These are phyloP conservation scores for Cecropterus lyciades DNA, from an alignment of 1,140 invertebrate genomes.

Conservation along the genomic window DNA sequence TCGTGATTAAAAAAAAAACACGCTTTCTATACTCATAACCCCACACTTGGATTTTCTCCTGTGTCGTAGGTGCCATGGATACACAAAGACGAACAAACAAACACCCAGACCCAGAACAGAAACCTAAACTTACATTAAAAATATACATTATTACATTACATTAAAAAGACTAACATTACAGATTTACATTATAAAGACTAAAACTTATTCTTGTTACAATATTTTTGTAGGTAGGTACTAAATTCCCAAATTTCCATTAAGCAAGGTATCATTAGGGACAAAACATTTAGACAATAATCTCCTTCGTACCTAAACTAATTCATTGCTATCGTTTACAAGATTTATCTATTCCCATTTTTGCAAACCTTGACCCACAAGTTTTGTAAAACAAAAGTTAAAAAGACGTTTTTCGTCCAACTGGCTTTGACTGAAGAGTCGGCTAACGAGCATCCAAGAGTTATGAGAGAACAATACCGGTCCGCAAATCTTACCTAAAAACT, in stretches of 20 bases:
- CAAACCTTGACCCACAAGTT: background rate
- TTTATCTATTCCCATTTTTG: background rate
- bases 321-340: background rate
- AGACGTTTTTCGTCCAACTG: constrained; percentile 11
- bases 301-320: background rate
- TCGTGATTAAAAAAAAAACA: no score
- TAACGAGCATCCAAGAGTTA: constrained; percentile 22
- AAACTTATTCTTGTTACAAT: no score
- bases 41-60: no score
- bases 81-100: no score
- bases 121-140: no score
- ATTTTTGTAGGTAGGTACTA: no score
- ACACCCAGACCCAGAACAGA: no score
- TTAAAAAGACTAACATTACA: no score
- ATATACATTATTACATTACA: no score
- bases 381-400: constrained; percentile 4
- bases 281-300: background rate
- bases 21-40: no score
- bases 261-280: background rate
- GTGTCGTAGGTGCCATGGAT: no score
- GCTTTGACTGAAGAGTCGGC: constrained; percentile 7
- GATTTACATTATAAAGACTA: no score
- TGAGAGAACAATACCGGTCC: background rate
- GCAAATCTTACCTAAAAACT: background rate
- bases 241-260: background rate